Evolutionary conservation across 2,797 vertebrate genomes (phyloP).

Genomic region (Neostethus bicornis): DNA sequence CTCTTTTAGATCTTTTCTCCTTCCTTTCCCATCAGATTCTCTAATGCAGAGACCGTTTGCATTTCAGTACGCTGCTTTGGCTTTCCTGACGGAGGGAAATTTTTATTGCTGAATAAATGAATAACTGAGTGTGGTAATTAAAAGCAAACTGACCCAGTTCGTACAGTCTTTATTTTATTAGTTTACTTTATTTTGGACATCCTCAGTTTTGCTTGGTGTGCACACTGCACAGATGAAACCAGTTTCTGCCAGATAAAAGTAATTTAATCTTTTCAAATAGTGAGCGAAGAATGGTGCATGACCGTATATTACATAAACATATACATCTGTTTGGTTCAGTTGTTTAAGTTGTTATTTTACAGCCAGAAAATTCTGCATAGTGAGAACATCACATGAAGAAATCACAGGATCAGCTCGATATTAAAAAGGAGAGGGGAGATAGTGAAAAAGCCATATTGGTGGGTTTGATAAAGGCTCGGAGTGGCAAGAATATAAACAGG

Average conservation of each 20-base stretch:
- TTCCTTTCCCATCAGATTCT: conserved; percentile 57
- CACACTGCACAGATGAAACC: conserved; percentile 19
- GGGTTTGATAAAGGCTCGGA: conserved; percentile 42
- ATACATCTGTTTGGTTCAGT: conserved; percentile 4
- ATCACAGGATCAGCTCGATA: conserved; percentile 32
- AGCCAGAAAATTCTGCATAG: conserved; percentile 41
- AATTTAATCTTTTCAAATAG: conserved; percentile 25
- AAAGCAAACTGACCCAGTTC: conserved; percentile 80
- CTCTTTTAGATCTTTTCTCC: conserved; percentile 50
- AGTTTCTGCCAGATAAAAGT: conserved; percentile 19
- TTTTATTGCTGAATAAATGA: conserved; percentile 79
- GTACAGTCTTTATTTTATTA: conserved; percentile 34
- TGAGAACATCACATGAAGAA: conserved; percentile 57
- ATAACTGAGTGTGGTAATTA: conserved; percentile 82
- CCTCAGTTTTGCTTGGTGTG: conserved; percentile 40
- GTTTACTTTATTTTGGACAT: conserved; percentile 46
- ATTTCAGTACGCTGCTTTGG: conserved; percentile 73
- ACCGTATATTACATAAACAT: conserved; percentile 49
- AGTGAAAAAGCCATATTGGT: conserved; percentile 21
- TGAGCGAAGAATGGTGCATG: conserved; percentile 34
- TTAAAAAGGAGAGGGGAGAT: conserved; percentile 24
- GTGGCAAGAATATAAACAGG: conserved; percentile 49
- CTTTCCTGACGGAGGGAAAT: conserved; percentile 69
- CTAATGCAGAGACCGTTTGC: conserved; percentile 76
- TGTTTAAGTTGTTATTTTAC: conserved; percentile 27